phyloP scores from a whole-genome alignment of 2,113 vertebrate genomes.

The Larimichthys crocea region DNA sequence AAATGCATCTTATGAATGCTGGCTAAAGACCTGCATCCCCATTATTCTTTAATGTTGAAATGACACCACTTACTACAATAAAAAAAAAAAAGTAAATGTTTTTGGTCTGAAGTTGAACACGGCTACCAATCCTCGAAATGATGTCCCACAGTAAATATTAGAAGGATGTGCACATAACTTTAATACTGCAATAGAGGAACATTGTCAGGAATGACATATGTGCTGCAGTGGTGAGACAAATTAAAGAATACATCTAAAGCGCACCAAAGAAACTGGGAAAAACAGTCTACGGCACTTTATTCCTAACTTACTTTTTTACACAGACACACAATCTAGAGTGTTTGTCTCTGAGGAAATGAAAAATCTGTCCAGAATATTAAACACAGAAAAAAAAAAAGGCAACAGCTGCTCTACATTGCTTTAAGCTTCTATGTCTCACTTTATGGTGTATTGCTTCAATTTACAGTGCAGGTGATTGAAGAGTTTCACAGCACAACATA shows the following conservation, averaged over 20 bases:
- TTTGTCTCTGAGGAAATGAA: not conserved
- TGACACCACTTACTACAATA: not conserved
- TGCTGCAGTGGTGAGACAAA: not conserved
- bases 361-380: slow-evolving; percentile 1
- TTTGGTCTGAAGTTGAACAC: slow-evolving; percentile 2
- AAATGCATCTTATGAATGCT: not conserved
- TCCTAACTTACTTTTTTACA: not conserved
- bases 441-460: not conserved
- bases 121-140: not conserved
- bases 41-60: not conserved
- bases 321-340: not conserved
- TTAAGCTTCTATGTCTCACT: not conserved
- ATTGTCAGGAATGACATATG: not conserved
- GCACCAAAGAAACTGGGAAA: not conserved
- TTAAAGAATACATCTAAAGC: not conserved
- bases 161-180: not conserved
- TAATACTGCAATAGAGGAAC: not conserved
- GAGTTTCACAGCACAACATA: not conserved
- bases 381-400: not conserved
- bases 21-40: not conserved
- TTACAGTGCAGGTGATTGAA: not conserved
- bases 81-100: not conserved
- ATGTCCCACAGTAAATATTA: slow-evolving; percentile 13
- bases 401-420: not conserved
- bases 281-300: slow-evolving; percentile 2